Base-by-base conservation (phyloP, 64 coral and sea anemone genomes). In the Actinia tenebrosa region DNA sequence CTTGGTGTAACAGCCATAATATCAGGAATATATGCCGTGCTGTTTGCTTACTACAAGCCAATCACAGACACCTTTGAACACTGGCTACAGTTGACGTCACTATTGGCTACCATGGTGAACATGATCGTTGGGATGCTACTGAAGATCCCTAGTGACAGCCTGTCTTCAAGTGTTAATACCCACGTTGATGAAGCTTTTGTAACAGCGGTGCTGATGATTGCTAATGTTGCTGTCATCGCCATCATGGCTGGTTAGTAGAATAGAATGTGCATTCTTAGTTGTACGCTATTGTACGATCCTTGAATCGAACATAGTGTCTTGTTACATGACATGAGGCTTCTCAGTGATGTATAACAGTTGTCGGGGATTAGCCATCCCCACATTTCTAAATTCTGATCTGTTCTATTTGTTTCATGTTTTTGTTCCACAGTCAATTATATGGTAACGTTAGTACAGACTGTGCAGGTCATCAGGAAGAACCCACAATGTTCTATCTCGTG, bases 51-150 rank as follows among this genome's bases (percentile, higher is more conserved):
- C 42, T 78, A 56, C 3, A 79, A 87, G 16, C 89, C 89, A 80
- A 79, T 91, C 10, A 91, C 19, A 25, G 78, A 91, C 18, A 23
- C 30, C 18, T 91, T 91, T 91, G 89, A 91, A 43, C 60, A 87
- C 89, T 64, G 89, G 20, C 43, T 91, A 6, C 89, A 87, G 45
- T 44, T 91, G 5, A 56, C 77, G 16, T 86, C 89, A 42, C 58
- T 87, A 5, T 52, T 90, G 64, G 81, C 83, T 54, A 90, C 89
- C 11, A 77, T 56, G 83, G 62, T 55, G 44, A 90, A 87, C 45
- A 44, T 87, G 71, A 71, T 54, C 8, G 55, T 81, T 27, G 89
- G 89, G 11, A 46, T 87, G 44, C 17, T 91, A 11, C 55, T 91
- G 14, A 91, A 87, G 61, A 91, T 91, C 59, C 89, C 89, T 30